Percentiles rank a stretch among this genome's conserved stretches.
These are phyloP conservation scores for Microcebus murinus DNA, from an alignment of 2,113 vertebrate genomes.

Conservation along the genomic window DNA sequence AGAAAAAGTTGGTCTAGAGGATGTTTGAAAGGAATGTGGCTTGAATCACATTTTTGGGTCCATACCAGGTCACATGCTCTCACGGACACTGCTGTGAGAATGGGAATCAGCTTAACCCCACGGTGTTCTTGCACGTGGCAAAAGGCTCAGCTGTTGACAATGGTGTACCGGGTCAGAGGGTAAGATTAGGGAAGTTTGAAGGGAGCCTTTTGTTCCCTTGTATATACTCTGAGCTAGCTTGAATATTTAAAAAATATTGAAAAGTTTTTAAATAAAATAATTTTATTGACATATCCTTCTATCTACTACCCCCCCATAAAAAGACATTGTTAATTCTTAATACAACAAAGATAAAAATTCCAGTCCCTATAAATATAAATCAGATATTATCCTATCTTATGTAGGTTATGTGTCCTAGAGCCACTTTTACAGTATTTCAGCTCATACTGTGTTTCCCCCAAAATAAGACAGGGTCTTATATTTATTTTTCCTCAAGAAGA, in stretches of 20 bases:
- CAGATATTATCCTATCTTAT: not conserved
- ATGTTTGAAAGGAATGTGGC: not conserved
- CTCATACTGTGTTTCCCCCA: too few relatives aligned
- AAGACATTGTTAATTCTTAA: not conserved
- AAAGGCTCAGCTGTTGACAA: not conserved
- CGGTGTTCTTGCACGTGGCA: not conserved
- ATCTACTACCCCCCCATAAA: not conserved
- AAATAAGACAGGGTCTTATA: too few relatives aligned
- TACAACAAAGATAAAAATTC: not conserved
- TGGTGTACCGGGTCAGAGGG: not conserved
- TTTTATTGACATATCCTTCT: not conserved
- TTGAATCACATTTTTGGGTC: not conserved
- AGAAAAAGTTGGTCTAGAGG: not conserved
- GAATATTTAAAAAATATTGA: not conserved
- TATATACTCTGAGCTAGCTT: not conserved
- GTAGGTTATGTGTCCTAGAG: not conserved
- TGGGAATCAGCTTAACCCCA: too few relatives aligned
- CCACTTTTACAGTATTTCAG: not conserved
- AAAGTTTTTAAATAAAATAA: not conserved
- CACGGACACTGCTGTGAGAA: not conserved
- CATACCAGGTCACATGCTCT: not conserved
- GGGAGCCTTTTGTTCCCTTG: not conserved
- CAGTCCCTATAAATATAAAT: not conserved
- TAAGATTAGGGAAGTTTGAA: not conserved
- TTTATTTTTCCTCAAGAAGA: too few relatives aligned